These are phyloP conservation scores for Megaceryle torquata DNA, from an alignment of 2,113 vertebrate genomes.

Conservation along the genomic window DNA sequence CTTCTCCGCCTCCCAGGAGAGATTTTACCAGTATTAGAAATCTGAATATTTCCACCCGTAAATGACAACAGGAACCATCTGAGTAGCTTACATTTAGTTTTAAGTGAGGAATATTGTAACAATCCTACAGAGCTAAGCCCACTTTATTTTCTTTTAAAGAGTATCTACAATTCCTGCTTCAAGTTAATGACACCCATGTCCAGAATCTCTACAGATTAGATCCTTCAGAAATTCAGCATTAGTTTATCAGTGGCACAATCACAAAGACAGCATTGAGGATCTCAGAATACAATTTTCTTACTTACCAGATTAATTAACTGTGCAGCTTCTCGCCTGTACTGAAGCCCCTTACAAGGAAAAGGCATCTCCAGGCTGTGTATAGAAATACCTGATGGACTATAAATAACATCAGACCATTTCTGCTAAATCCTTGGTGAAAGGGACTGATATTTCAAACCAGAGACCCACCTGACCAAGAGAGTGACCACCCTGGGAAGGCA, in stretches of 20 bases:
- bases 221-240: background rate
- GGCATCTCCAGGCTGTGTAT: accelerated
- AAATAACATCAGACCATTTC: background rate
- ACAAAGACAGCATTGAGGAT: background rate
- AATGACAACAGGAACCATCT: background rate
- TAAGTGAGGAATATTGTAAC: background rate
- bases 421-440: background rate
- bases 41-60: background rate
- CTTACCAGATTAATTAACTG: background rate
- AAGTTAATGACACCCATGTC: background rate
- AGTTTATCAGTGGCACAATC: background rate
- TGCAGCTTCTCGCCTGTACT: background rate
- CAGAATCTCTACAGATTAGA: background rate
- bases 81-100: background rate
- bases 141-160: background rate
- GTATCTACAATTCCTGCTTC: background rate
- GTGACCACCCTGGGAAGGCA: background rate
- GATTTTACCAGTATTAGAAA: background rate
- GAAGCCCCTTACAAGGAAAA: background rate
- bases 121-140: background rate
- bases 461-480: background rate
- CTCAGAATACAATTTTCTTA: background rate
- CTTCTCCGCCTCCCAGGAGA: background rate
- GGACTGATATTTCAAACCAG: background rate
- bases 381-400: background rate